Evolutionary conservation across 53 echinoderm and acorn worm species (phyloP), one percentile per base, ranked within the genome.

Genomic region (Echinometra lucunter): DNA sequence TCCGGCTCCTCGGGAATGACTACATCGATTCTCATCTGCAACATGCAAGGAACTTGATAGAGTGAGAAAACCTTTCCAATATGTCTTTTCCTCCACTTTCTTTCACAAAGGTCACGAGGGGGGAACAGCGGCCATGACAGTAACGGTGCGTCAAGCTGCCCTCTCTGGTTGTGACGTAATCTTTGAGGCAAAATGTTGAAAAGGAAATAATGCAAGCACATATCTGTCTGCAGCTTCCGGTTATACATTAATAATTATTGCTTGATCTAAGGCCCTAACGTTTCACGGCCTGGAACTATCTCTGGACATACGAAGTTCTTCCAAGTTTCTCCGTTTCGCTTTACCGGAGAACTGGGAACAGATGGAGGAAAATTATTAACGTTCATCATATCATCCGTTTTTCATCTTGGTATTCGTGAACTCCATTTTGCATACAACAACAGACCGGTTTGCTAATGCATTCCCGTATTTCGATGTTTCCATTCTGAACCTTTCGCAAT

Each of bases 41-140:
- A 17, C 47, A 88, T 25, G 89, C 93, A 11, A 30, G 94, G 40
- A 87, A 96, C 7, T 78, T 96, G 66, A 96, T 97, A 67, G 93
- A 97, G 97, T 97, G 82, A 96, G 97, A 95, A 75, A 91, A 42
- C 66, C 38, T 67, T 91, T 67, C 35, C 89, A 55, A 21, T 49
- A n/a, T 89, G 37, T 18, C 89, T 13, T 49, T 89, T 60, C 60
- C 40, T 89, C 60, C 60, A 0, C 34, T 89, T 89, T 85, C 85
- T 85, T 30, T 49, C n/a, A 2, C 4, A 47, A 85, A 85, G 85
- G 53, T 47, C 85, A 85, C 85, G 49, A 27, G 11, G 49, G 85
- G 49, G 49, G 85, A 45, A 85, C 85, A 85, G 85, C 85, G 49
- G 47, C 1, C 21, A 40, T 21, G 81, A 44, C 42, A 19, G 35